Percentiles rank a stretch among this genome's conserved stretches.
Evolutionary conservation across 2,113 vertebrate genomes (phyloP).

Genomic region (Pyrgilauda ruficollis): DNA sequence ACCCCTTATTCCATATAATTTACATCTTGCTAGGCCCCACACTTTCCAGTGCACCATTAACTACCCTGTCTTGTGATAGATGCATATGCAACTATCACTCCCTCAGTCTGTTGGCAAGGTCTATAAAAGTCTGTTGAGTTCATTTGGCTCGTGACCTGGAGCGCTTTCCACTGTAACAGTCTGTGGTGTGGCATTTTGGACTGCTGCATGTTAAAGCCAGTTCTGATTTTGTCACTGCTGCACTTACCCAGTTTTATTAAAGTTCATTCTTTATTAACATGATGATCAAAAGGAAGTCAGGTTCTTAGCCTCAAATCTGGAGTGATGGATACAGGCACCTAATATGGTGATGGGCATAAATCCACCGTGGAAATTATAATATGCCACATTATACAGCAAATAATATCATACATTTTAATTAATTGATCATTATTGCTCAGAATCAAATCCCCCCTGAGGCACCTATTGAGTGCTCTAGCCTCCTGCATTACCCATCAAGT

Average conservation of each 20-base stretch:
- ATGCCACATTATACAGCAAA: background rate
- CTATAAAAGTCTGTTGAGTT: background rate
- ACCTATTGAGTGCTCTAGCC: rapidly evolving
- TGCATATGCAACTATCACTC: background rate
- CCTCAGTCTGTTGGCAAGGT: background rate
- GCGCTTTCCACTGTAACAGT: background rate
- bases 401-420: background rate
- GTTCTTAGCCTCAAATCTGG: background rate
- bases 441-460: background rate
- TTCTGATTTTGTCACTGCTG: background rate
- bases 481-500: background rate
- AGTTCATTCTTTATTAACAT: background rate
- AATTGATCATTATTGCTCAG: background rate
- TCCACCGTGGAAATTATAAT: background rate
- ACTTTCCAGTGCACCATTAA: background rate
- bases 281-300: background rate
- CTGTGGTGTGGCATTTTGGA: background rate
- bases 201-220: background rate
- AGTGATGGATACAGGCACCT: background rate
- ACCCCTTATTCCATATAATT: background rate
- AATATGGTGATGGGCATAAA: background rate
- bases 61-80: background rate
- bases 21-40: background rate
- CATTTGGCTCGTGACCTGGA: background rate
- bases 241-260: background rate